These are phyloP conservation scores for Limenitis camilla DNA, from an alignment of 2,888 invertebrate genomes.

Conservation along the genomic window DNA sequence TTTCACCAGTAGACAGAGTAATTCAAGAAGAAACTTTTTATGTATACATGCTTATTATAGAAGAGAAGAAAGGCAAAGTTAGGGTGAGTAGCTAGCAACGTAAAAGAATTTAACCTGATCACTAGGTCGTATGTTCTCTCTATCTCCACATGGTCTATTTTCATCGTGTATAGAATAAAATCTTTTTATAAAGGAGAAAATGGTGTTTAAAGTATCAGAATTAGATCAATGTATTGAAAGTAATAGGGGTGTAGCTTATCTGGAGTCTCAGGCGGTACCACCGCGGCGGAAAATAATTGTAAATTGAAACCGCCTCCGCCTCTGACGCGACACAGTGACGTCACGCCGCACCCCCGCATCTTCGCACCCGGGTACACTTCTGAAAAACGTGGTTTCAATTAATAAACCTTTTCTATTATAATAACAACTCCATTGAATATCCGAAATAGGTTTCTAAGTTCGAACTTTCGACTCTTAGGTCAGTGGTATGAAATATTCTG, in stretches of 20 bases:
- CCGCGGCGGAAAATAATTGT: constrained; percentile 52
- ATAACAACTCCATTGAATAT: not conserved
- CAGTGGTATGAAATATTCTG: too few species aligned
- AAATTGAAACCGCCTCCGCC: constrained; percentile 35
- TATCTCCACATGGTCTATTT: too few species aligned
- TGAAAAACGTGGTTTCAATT: not conserved
- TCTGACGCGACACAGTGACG: constrained; percentile 30
- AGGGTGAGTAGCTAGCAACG: too few species aligned
- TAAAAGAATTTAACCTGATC: too few species aligned
- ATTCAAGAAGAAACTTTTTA: too few species aligned
- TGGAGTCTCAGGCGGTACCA: constrained; percentile 48
- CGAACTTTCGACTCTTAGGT: too few species aligned
- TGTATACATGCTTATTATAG: too few species aligned
- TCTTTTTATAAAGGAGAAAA: constrained; percentile 13
- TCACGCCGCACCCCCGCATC: constrained; percentile 32
- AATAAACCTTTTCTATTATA: not conserved
- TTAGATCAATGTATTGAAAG: constrained; percentile 12
- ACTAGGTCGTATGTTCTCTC: too few species aligned
- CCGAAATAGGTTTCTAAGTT: too few species aligned
- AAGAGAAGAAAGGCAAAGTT: too few species aligned
- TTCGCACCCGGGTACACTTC: constrained; percentile 6
- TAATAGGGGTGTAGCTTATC: constrained; percentile 40
- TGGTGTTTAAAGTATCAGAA: constrained; percentile 30
- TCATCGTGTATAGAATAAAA: too few species aligned
- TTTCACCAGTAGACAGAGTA: too few species aligned